Base-by-base conservation (phyloP, 2,113 vertebrate species). In the Pyrgilauda ruficollis region DNA sequence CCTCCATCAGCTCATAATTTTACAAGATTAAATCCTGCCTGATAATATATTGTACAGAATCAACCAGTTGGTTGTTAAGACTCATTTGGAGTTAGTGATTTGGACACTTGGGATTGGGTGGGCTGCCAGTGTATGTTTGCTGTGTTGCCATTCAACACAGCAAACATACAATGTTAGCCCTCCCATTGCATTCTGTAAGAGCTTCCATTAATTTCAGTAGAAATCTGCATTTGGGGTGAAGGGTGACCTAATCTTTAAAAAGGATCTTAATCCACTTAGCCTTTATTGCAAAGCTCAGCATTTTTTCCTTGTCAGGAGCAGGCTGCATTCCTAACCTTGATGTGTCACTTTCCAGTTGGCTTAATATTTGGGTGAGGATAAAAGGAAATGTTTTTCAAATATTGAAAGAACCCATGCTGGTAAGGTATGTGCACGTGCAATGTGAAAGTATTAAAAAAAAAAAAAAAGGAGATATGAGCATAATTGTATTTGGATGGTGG, bases 281-380 rank as follows among this genome's bases (percentile, higher is more conserved):
- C 33, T 80, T 27, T 87, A 50, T 74, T 95, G 91, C 83, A 67
- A 61, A 81, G 81, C 89, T 97, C 90, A 94, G 95, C 93, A 39
- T 50, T 94, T 96, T 96, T 91, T 46, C 75, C 95, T 91, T 87
- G 92, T 92, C 80, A 92, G 50, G 47, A 93, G 92, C 92, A 83
- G 84, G 70, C 95, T 95, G 73, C 91, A 90, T 95, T 92, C 80
- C 94, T 96, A 95, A 96, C 90, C 96, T 96, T 91, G 78, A 96
- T 93, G 78, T 94, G 90, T 95, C 92, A 85, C 77, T 89, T 96
- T 97, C 90, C 89, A 96, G 93, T 88, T 94, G 84, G 61, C 43
- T 97, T 94, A 78, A 58, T 95, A 91, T 95, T 92, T 89, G 92
- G 49, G 46, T 67, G 84, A 84, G 82, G 49, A 94, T 86, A 82